A percentile compares a stretch with the other conserved stretches of the same genome.
These are phyloP conservation scores for Oryzias melastigma DNA, from an alignment of 2,113 vertebrate genomes.

Conservation along the genomic window DNA sequence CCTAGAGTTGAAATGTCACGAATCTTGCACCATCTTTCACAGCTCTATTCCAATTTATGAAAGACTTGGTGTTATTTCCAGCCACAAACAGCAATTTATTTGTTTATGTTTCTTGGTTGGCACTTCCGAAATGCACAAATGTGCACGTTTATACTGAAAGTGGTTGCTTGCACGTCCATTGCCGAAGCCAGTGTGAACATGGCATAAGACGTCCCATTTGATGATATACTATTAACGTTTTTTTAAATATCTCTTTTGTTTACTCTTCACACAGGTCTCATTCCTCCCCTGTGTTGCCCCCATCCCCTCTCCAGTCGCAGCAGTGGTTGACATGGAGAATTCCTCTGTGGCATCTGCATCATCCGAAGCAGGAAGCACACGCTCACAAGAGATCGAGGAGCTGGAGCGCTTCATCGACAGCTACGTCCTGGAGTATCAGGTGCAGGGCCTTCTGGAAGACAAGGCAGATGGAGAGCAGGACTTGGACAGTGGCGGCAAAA, in stretches of 20 bases:
- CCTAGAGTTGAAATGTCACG: no score
- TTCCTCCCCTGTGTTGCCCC: conserved; percentile 31
- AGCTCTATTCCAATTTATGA: no score
- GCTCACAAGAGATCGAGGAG: conserved; percentile 97
- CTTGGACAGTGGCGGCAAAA: conserved; percentile 80
- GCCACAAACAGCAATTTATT: no score
- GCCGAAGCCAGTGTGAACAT: not conserved
- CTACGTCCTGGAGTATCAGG: conserved; percentile 97
- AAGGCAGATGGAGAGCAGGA: conserved; percentile 86
- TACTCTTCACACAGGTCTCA: conserved; percentile 49
- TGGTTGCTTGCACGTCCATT: no score
- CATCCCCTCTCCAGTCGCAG: conserved; percentile 15
- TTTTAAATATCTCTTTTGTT: not conserved
- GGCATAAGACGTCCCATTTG: not conserved
- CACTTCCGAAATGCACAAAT: no score
- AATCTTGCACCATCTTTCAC: no score
- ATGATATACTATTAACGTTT: not conserved
- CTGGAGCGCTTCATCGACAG: conserved; percentile 97
- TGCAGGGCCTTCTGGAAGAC: conserved; percentile 91
- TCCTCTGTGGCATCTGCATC: conserved; percentile 94
- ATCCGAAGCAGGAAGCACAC: conserved; percentile 93
- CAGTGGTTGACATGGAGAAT: conserved; percentile 87
- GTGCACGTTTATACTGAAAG: no score
- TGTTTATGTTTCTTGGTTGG: no score
- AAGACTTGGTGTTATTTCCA: no score